Evolutionary conservation across 2,888 invertebrate genomes (phyloP).

Genomic region (Nomada flava): DNA sequence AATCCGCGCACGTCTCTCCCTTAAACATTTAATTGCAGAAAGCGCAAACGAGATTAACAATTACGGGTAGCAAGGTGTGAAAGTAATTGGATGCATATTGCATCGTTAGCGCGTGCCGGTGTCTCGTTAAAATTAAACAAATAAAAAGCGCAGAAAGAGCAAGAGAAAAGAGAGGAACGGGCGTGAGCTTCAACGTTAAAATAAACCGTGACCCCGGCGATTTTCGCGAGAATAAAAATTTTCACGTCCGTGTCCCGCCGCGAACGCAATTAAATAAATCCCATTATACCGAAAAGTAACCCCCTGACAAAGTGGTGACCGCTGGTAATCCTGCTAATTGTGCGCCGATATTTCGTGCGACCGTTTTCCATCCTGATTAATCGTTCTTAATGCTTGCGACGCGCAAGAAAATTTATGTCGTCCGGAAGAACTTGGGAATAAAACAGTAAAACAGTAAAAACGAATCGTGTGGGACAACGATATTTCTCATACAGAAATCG

Average conservation of each 20-base stretch:
- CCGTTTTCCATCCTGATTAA: conserved; percentile 37
- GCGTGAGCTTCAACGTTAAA: conserved; percentile 24
- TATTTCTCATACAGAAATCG: too few species aligned
- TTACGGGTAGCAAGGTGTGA: conserved; percentile 46
- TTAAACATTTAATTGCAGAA: conserved; percentile 53
- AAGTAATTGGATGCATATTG: conserved; percentile 57
- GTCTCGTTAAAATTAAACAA: conserved; percentile 57
- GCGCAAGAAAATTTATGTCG: conserved; percentile 3
- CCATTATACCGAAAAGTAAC: conserved; percentile 37
- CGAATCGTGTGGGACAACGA: too few species aligned
- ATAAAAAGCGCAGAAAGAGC: neutral
- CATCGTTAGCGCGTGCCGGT: conserved; percentile 51
- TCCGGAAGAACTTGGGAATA: neutral
- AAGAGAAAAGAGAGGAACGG: neutral
- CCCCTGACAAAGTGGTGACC: conserved; percentile 1
- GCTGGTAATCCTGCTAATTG: conserved; percentile 53
- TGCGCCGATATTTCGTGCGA: conserved; percentile 22
- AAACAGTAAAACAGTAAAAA: neutral
- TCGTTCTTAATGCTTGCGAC: conserved; percentile 16
- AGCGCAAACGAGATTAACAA: conserved; percentile 52
- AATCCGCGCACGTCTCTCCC: neutral
- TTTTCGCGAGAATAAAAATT: conserved; percentile 42
- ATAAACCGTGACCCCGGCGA: conserved; percentile 33
- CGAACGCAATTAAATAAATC: conserved; percentile 50
- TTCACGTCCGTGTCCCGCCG: neutral